Percentiles rank a stretch among this genome's conserved stretches.
Conservation (phyloP, 2,797 vertebrate genomes). For the Sardinella longiceps region DNA sequence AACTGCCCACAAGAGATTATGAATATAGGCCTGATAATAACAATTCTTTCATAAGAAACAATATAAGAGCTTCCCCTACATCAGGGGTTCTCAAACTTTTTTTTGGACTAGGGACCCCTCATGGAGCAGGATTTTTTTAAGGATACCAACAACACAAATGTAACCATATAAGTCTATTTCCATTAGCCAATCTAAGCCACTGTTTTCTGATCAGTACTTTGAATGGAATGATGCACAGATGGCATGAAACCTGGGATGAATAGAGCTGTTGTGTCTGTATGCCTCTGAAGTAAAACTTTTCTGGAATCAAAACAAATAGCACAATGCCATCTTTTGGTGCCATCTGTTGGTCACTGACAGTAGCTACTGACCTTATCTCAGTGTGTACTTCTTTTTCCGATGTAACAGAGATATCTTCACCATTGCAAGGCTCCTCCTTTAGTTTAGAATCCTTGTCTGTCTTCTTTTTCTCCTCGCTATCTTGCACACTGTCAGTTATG, state of each 20-base stretch:
- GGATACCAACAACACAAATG: too few species aligned
- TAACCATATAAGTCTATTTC: too few species aligned
- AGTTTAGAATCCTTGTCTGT: background rate
- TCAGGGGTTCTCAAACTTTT: too few species aligned
- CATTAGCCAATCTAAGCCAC: background rate
- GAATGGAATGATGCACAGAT: background rate
- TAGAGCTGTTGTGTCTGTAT: background rate
- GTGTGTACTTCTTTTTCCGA: background rate
- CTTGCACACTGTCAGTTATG: background rate
- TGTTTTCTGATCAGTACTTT: background rate
- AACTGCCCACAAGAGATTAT: background rate
- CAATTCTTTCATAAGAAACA: too few species aligned
- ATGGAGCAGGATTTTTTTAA: too few species aligned
- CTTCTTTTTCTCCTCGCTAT: background rate
- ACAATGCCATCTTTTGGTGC: background rate
- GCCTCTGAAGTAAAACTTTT: background rate
- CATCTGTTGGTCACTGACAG: background rate
- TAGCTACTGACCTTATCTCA: background rate
- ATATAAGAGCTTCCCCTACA: background rate
- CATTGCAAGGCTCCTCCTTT: background rate
- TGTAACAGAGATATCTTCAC: background rate
- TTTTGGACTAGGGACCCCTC: too few species aligned
- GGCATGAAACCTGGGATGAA: background rate
- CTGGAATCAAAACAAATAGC: background rate
- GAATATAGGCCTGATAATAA: background rate